Conservation (phyloP, 92 coral and sea anemone genomes). For the Heliopora coerulea region DNA sequence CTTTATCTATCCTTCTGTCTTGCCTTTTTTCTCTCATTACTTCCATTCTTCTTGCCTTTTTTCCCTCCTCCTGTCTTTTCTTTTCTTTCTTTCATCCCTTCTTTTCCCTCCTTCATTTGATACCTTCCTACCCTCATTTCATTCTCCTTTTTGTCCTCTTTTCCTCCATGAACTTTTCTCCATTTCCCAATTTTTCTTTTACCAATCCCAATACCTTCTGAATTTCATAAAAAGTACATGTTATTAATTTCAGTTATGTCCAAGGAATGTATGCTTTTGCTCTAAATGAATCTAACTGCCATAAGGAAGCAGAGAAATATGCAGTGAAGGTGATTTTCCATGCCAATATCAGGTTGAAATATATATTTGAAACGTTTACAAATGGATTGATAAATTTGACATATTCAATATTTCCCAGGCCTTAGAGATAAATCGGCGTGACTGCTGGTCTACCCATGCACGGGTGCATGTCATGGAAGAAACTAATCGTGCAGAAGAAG, state of each 20-base stretch:
- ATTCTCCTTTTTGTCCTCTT: neutral
- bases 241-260: constrained; percentile 7
- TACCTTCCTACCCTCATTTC: neutral
- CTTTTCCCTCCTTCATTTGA: neutral
- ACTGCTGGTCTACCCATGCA: constrained; percentile 46
- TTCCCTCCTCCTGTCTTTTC: neutral
- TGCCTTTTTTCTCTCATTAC: neutral
- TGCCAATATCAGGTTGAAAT: neutral
- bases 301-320: constrained; percentile 72
- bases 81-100: neutral
- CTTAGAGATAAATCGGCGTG: constrained; percentile 19
- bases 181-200: neutral
- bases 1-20: neutral
- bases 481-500: constrained; percentile 36
- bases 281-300: constrained; percentile 78
- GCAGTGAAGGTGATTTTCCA: constrained; percentile 62
- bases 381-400: too few relatives aligned
- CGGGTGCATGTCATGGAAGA: constrained; percentile 32
- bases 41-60: neutral
- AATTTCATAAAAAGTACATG: neutral
- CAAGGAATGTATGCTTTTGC: constrained; percentile 99
- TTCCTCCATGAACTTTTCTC: neutral
- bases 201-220: neutral
- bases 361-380: too few relatives aligned
- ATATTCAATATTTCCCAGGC: too few relatives aligned